Base-by-base conservation (phyloP, 2,888 invertebrate species). In the Xanthorhoe spadicearia region DNA sequence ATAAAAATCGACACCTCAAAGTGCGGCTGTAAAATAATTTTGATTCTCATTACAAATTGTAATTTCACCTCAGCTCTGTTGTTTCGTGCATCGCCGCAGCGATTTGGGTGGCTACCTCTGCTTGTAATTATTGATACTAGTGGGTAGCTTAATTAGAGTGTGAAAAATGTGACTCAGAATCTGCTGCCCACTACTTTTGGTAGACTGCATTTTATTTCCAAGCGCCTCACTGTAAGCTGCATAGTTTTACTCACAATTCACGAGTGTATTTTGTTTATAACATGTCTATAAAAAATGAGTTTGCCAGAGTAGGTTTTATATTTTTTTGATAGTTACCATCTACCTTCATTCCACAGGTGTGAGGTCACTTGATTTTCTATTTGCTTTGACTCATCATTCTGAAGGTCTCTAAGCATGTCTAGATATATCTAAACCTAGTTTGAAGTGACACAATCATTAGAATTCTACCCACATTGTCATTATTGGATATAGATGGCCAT, bases 141-240 rank as follows among this genome's bases (percentile, higher is more conserved):
- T 86, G 85, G 86, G 90, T 88, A 90, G 85, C 83, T 78, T 89
- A 91, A 92, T 89, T 92, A 82, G 93, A 92, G 92, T 93, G 92
- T 92, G 92, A 92, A 90, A 87, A 81, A 58, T 66, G 80, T 92
- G 91, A 91, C 83, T 92, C 90, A 89, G 84, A 84, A 87, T 82
- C 83, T 77, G 79, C 84, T 83, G 81, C 86, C 90, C 86, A 88
- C 89, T 79, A 85, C 76, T 83, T 83, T 81, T 83, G 79, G 81
- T 86, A 88, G 56, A 88, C 86, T 87, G 83, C 80, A 80, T 75
- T 76, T 79, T 79, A 86, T 85, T 86, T 83, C 81, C 79, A 72
- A 72, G 74, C 76, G 78, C 59, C 52, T 48, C 48, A 49, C 53
- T 46, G 9, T 10, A 32, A 7, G 19, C 49, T 18, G 9, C 35